Evolutionary conservation across 2,113 vertebrate genomes (phyloP), one percentile per base, ranked within the genome.

Genomic region (Labrus mixtus): DNA sequence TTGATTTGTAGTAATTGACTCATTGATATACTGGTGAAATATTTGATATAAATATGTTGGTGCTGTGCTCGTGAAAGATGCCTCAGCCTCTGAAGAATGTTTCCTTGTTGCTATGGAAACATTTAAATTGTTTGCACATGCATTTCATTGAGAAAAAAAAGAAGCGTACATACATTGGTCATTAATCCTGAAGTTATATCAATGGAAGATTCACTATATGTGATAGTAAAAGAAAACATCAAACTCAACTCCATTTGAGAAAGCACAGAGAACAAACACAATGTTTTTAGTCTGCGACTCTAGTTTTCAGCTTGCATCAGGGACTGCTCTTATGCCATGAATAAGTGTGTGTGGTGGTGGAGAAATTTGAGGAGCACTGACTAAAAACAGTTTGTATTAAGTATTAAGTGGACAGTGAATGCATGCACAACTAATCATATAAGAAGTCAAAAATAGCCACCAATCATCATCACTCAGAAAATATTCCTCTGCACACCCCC

Each of bases 31-130:
- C 23, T n/a, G 66, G 13, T 45, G 39, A 62, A 71, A 77, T 61
- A 10, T 76, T 62, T 63, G 72, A 36, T 43, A 3, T 5, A 22
- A 58, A 70, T 67, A 17, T 65, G 13, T 68, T 48, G 22, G 58
- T 53, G 29, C 50, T 74, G 51, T 15, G 67, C 51, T 71, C 48
- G 23, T 73, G 39, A 69, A 79, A 81, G 58, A 75, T 74, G 55
- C 64, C 50, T 73, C 57, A 8, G 75, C 29, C 50, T 59, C 73
- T 33, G 6, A 33, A 33, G 29, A 33, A 33, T 33, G 29, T 55
- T 80, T 85, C 50, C 71, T 63, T 83, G 90, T 89, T 91, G 87
- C 87, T 87, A 87, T n/a, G 87, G 85, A 88, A 84, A 89, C 84
- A 85, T 90, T 82, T 84, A 81, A 78, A 73, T 55, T 72, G 59